A percentile compares a stretch with the other conserved stretches of the same genome.
These are phyloP conservation scores for Myrmophylax atrothorax DNA, from an alignment of 2,113 vertebrate species.

Conservation along the genomic window DNA sequence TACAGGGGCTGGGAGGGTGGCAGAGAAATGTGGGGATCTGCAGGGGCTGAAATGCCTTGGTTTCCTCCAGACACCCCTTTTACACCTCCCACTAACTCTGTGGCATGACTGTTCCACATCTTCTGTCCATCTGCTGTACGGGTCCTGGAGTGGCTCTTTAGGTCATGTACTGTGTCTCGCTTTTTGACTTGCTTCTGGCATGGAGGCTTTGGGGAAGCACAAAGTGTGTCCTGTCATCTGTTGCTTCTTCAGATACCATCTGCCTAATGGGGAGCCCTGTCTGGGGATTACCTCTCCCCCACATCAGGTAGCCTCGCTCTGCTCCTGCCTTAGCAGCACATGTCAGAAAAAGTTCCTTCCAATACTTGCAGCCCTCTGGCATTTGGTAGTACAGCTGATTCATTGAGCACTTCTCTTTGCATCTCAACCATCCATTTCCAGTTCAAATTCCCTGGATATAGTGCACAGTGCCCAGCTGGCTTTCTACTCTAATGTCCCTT, in stretches of 20 bases:
- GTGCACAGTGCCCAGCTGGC: background rate
- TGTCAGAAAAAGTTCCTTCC: background rate
- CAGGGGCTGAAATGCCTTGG: background rate
- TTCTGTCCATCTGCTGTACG: background rate
- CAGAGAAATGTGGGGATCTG: background rate
- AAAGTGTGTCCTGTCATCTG: background rate
- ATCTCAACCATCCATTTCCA: background rate
- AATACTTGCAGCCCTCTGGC: background rate
- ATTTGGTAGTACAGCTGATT: background rate
- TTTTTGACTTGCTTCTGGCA: background rate
- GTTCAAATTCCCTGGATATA: background rate
- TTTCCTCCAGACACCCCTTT: background rate
- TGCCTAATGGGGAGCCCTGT: background rate
- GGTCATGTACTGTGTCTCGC: rapidly evolving
- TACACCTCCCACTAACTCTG: background rate
- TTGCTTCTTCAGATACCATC: background rate
- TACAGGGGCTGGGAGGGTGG: background rate
- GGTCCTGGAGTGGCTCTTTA: background rate
- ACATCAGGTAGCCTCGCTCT: background rate
- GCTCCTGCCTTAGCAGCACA: background rate
- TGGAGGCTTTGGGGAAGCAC: background rate
- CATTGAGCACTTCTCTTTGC: background rate
- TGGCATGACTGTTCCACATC: rapidly evolving
- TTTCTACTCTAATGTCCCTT: background rate
- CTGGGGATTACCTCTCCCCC: background rate